These are phyloP conservation scores for Drosophila borborema DNA, from an alignment of 2,888 invertebrate genomes.

Conservation along the genomic window DNA sequence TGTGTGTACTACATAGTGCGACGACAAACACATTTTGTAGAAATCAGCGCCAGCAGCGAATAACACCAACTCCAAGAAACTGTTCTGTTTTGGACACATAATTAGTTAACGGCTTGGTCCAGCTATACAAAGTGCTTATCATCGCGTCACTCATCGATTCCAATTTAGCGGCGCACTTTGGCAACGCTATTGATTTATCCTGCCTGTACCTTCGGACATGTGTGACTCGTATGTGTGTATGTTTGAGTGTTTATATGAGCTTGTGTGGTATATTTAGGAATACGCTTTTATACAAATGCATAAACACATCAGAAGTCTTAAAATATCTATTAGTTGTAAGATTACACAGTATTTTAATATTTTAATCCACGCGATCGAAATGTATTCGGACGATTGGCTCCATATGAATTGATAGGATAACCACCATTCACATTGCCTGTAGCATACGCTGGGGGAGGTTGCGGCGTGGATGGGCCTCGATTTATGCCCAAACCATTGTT, in stretches of 20 bases:
- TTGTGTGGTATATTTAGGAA: constrained; percentile 53
- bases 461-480: constrained; percentile 55
- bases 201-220: constrained; percentile 43
- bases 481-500: constrained; percentile 75
- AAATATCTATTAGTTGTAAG: constrained; percentile 32
- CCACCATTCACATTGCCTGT: constrained; percentile 43
- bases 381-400: constrained; percentile 65
- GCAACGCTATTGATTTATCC: constrained; percentile 50
- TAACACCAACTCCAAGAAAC: constrained; percentile 12
- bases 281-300: constrained; percentile 44
- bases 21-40: constrained; percentile 33
- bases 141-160: constrained; percentile 22
- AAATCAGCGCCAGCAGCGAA: constrained; percentile 48
- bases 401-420: constrained; percentile 63
- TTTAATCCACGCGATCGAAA: constrained; percentile 83
- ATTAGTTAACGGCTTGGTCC: constrained; percentile 15
- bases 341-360: constrained; percentile 66
- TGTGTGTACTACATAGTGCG: constrained; percentile 41
- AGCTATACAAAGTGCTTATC: constrained; percentile 26
- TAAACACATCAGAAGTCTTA: constrained; percentile 45
- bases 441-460: constrained; percentile 25
- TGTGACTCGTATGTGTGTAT: constrained; percentile 4
- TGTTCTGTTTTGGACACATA: constrained; percentile 9
- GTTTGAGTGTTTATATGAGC: constrained; percentile 14
- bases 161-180: constrained; percentile 9